phyloP scores from a whole-genome alignment of 2,113 vertebrate species.

The Tursiops truncatus region DNA sequence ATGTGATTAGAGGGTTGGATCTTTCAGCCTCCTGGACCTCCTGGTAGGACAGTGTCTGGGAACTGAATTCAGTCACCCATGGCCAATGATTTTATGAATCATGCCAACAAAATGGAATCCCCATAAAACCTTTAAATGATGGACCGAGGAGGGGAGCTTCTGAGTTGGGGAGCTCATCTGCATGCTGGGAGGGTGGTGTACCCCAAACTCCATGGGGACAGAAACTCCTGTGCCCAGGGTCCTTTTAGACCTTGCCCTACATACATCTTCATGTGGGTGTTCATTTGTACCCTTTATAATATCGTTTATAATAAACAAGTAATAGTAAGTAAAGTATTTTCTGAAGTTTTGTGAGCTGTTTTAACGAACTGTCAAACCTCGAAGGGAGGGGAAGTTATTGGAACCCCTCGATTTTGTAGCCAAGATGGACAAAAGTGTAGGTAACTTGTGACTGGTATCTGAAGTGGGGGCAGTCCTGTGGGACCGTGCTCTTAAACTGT shows the following conservation, averaged over 20 bases:
- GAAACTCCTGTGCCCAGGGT: not conserved
- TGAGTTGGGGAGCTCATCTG: not conserved
- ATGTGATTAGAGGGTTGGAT: fast-evolving
- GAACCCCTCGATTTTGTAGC: not conserved
- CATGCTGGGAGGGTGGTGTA: not conserved
- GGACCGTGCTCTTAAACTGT: not conserved
- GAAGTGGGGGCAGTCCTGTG: not conserved
- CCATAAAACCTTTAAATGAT: not conserved
- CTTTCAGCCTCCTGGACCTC: not conserved
- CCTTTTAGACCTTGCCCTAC: not conserved
- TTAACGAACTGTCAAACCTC: not conserved
- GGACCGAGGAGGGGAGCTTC: not conserved
- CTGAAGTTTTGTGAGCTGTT: not conserved
- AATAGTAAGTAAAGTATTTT: not conserved
- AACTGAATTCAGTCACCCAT: not conserved
- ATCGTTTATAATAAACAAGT: not conserved
- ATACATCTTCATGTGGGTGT: not conserved
- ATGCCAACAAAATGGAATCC: not conserved
- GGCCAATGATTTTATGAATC: not conserved
- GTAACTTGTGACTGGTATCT: not conserved
- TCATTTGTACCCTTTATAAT: not conserved
- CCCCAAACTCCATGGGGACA: not conserved
- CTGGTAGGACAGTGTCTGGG: not conserved
- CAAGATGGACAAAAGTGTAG: not conserved
- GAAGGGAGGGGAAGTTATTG: too few relatives aligned